Evolutionary conservation across 1,140 invertebrate genomes (phyloP).

Genomic region (Adelges cooleyi): DNA sequence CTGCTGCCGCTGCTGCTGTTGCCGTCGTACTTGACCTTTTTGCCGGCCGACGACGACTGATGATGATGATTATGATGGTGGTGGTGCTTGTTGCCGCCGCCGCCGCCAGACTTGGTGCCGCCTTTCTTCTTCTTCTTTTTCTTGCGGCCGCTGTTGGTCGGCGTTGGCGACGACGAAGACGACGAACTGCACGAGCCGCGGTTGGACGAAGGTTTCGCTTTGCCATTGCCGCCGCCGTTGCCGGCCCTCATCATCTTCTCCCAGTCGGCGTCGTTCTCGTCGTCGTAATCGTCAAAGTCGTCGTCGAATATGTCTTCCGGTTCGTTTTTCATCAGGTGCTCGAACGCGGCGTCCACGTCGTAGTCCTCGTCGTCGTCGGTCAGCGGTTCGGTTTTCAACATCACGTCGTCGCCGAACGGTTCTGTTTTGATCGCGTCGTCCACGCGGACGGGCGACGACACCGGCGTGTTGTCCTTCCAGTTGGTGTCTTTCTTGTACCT

Average conservation of each 20-base stretch:
- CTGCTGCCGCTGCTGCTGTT: neutral
- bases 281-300: constrained; percentile 3
- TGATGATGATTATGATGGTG: neutral
- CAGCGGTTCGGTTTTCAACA: neutral
- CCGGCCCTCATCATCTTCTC: neutral
- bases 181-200: neutral
- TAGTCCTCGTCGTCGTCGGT: neutral
- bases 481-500: constrained; percentile 14
- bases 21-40: neutral
- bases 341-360: neutral
- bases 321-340: constrained; percentile 15
- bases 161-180: neutral
- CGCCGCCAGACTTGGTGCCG: neutral
- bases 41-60: neutral
- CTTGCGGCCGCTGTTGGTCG: neutral
- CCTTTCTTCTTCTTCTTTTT: constrained; percentile 14
- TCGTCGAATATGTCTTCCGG: constrained; percentile 7
- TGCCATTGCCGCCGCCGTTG: neutral
- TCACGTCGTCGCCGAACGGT: neutral
- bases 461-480: neutral
- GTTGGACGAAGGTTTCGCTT: neutral
- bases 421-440: neutral
- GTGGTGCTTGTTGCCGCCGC: neutral
- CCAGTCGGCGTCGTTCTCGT: constrained; percentile 21
- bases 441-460: neutral